Percentiles rank a stretch among this genome's conserved stretches.
Conservation (phyloP, 2,113 vertebrate genomes). For the Hypocryptadius cinnamomeus region DNA sequence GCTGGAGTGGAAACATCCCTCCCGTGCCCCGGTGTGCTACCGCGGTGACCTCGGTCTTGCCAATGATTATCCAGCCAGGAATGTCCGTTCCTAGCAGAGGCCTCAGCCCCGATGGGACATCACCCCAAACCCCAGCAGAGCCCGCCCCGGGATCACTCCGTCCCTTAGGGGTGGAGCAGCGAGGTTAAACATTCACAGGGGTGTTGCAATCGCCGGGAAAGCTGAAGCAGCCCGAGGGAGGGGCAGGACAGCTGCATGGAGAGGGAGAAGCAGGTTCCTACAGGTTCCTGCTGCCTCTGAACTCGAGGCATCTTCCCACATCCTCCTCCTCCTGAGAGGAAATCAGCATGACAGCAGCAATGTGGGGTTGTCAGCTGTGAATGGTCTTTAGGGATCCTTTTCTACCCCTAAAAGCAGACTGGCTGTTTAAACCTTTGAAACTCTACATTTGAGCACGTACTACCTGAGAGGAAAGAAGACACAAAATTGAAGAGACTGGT, state of each 20-base stretch:
- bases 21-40: background rate
- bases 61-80: background rate
- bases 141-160: background rate
- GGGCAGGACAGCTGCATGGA: background rate
- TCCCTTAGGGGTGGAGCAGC: background rate
- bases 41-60: background rate
- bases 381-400: background rate
- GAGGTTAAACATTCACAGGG: background rate
- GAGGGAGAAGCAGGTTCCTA: background rate
- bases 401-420: background rate
- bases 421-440: background rate
- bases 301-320: background rate
- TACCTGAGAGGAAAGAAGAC: background rate
- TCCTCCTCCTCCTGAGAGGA: background rate
- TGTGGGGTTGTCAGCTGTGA: background rate
- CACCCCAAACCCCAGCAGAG: background rate
- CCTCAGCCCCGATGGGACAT: rapidly evolving
- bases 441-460: background rate
- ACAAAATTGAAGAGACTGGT: background rate
- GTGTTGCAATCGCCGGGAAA: background rate
- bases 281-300: background rate
- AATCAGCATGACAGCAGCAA: background rate
- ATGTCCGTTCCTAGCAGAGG: rapidly evolving
- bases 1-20: background rate
- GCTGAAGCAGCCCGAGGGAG: background rate